Evolutionary conservation across 2,888 invertebrate species (phyloP).

Genomic region (Apodemia mormo): DNA sequence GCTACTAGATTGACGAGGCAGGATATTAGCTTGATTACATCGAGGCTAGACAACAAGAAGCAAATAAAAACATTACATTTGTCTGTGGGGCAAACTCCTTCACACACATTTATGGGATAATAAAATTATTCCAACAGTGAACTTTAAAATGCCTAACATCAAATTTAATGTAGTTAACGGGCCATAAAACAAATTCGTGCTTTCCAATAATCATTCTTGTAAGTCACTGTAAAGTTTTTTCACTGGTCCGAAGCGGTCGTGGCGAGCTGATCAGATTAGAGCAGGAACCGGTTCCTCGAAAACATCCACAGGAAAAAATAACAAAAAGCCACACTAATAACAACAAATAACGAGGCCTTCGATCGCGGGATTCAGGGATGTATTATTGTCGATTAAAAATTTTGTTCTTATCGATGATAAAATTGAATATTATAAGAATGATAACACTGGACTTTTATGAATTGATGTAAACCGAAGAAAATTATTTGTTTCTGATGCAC

Average conservation of each 20-base stretch:
- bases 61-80: not conserved
- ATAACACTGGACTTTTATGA: no score
- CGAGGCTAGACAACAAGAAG: no score
- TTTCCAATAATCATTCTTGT: conserved; percentile 38
- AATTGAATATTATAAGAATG: conserved; percentile 31
- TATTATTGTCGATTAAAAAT: conserved; percentile 44
- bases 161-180: conserved; percentile 11
- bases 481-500: no score
- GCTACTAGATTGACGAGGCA: no score
- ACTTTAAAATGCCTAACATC: not conserved
- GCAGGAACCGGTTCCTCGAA: conserved; percentile 70
- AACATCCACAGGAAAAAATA: conserved; percentile 64
- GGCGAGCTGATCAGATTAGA: conserved; percentile 77
- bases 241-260: conserved; percentile 55
- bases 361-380: conserved; percentile 49
- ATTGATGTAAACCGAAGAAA: no score
- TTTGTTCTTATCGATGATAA: conserved; percentile 23
- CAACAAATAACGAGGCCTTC: conserved; percentile 79
- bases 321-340: conserved; percentile 75
- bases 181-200: conserved; percentile 30
- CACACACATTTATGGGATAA: not conserved
- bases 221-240: conserved; percentile 49
- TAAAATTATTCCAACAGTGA: not conserved
- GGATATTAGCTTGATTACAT: no score
- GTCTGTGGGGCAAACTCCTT: not conserved